Evolutionary conservation across 2,797 vertebrate genomes (phyloP).

Genomic region (Rhinatrema bivittatum): DNA sequence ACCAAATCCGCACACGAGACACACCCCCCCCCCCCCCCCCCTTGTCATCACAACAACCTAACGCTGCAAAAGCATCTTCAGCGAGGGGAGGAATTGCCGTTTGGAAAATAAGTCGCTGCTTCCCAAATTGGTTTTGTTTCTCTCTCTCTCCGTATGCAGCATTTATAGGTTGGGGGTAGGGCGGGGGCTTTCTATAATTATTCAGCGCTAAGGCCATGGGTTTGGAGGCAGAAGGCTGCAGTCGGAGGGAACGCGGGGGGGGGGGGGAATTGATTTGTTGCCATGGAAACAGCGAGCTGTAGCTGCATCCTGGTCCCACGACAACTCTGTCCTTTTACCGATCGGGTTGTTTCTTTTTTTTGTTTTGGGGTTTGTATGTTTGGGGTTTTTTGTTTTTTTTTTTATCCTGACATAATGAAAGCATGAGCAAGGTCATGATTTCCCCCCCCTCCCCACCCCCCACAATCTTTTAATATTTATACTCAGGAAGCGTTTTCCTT

Average conservation of each 20-base stretch:
- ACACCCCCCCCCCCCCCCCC: no score
- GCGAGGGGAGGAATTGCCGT: slow-evolving; percentile 62
- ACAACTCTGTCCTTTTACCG: slow-evolving; percentile 64
- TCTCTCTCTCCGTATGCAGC: slow-evolving; percentile 48
- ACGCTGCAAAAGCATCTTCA: slow-evolving; percentile 36
- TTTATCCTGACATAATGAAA: slow-evolving; percentile 64
- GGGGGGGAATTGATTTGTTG: slow-evolving; percentile 70
- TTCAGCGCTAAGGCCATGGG: slow-evolving; percentile 65
- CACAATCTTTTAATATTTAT: no score
- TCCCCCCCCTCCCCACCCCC: slow-evolving; percentile 37
- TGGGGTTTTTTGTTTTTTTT: no score
- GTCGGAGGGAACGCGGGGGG: slow-evolving; percentile 56
- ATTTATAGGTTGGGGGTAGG: slow-evolving; percentile 55
- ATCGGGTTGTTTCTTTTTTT: no score
- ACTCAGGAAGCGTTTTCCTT: no score
- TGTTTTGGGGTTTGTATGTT: no score
- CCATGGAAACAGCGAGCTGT: slow-evolving; percentile 66
- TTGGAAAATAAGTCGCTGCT: slow-evolving; percentile 57
- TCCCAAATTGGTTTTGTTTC: slow-evolving; percentile 54
- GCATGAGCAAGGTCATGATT: slow-evolving; percentile 66
- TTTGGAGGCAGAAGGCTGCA: slow-evolving; percentile 56
- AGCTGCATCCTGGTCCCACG: slow-evolving; percentile 70
- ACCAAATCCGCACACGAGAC: slow-evolving; percentile 37
- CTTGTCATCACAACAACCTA: slow-evolving; percentile 34
- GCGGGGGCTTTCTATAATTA: slow-evolving; percentile 69